Evolutionary conservation across 2,888 invertebrate species (phyloP), one percentile per base, ranked within the genome.

Genomic region (Aphidoletes aphidimyza): DNA sequence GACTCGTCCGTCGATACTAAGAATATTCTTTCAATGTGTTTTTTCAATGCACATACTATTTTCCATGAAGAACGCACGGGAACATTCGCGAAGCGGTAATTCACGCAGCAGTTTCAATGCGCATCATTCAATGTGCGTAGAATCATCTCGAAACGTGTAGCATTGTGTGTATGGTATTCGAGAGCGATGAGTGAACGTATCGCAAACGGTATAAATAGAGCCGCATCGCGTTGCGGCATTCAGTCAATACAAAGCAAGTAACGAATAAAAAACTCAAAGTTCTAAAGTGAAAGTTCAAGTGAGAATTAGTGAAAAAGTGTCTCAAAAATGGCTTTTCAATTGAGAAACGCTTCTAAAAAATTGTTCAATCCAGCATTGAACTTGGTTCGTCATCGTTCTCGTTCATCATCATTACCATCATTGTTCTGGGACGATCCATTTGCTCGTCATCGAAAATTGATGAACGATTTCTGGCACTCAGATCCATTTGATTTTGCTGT

Each of bases 301-400:
- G n/a, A n/a, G n/a, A n/a, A n/a, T n/a, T 37, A 81, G 81, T 37
- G n/a, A 37, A 81, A 81, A n/a, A 81, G 36, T 30, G 19, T 19
- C n/a, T n/a, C 9, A 30, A 45, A 83, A 36, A 84, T 84, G 84
- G 84, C 84, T 45, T 34, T 84, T 17, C 84, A 84, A 84, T 84
- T 84, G 36, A 84, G 36, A 47, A 84, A 9, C 14, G 36, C 36
- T 11, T 5, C 30, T 0, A 84, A 9, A 36, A 45, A 47, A 34
- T 49, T 84, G n/a, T 47, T 84, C n/a, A 84, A 49, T 49, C 84
- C 84, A 84, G 14, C 84, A 49, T 47, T 84, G 84, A 84, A 84
- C 54, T 30, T 84, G 49, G 49, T 84, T 8, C 84, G 81, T 8
- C n/a, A 36, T n/a, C 54, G 36, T 54, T 83, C 83, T 1, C 42